Evolutionary conservation across 2,888 invertebrate genomes (phyloP), one percentile per base, ranked within the genome.

Genomic region (Mythimna ferrago): DNA sequence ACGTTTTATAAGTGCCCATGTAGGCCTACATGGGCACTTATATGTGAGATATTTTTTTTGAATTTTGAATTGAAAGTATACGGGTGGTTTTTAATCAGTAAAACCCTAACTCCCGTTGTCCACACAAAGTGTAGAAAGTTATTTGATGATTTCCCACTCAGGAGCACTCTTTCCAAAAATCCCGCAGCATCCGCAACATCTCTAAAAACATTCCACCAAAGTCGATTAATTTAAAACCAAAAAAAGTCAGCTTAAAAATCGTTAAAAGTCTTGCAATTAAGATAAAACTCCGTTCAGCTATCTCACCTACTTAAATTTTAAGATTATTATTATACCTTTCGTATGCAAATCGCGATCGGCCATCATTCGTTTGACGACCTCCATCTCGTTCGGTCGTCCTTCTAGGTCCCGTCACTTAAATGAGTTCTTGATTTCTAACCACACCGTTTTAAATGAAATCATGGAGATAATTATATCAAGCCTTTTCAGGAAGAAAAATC

Each of bases 291-390:
- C 81, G 78, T 85, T 82, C 82, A 62, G 76, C 73, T 85, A 83
- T 84, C 85, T 77, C 79, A 81, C 63, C 77, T 84, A 81, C 80
- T 89, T 84, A 88, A 87, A 88, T 88, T 86, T 88, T 83, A 86
- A 85, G 88, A 86, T 88, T 88, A 87, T 87, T 89, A 88, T 88
- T 88, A 88, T 84, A 76, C 83, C 82, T 89, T 91, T 88, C 81
- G 86, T 86, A 93, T 92, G 92, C 89, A 89, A 92, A 92, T 92
- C 85, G 82, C 76, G 89, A 89, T 89, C 87, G 85, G 84, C 87
- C 87, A 86, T 83, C 87, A 86, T 87, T 87, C 83, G 79, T 82
- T 82, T 84, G 81, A 78, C 80, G 81, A 85, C 67, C 14, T 21
- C 21, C 41, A 14, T 61, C 21, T 14, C 14, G 38, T 61, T 21